These are phyloP conservation scores for Stichodactyla mertensii DNA, from an alignment of 64 coral and sea anemone genomes.

Conservation along the genomic window DNA sequence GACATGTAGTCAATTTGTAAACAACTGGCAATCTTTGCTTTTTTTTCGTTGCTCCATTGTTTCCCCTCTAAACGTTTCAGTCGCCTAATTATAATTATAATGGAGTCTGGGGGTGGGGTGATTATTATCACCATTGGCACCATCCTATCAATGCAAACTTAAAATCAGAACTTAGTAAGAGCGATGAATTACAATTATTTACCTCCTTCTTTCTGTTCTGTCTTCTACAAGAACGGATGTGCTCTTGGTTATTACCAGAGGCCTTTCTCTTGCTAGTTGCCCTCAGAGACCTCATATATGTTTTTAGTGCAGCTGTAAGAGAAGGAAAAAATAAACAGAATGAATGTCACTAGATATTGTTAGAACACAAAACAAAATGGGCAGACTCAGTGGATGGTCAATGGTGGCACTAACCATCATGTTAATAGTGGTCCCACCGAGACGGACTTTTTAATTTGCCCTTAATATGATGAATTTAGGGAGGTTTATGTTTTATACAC, in stretches of 20 bases:
- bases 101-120: neutral
- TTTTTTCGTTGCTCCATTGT: conserved; percentile 20
- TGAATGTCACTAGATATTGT: neutral
- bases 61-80: conserved; percentile 6
- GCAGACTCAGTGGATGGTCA: neutral
- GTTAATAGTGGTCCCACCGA: no score
- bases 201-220: conserved; percentile 9
- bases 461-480: no score
- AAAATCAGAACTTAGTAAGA: neutral
- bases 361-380: neutral
- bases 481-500: no score
- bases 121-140: neutral
- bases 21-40: neutral
- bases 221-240: neutral
- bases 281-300: neutral
- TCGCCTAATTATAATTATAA: neutral
- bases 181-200: neutral
- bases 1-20: neutral
- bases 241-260: neutral
- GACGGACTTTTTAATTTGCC: no score
- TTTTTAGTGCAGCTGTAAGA: neutral
- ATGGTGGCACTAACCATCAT: no score
- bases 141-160: neutral
- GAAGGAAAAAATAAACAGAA: neutral
- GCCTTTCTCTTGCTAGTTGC: neutral